Conservation (phyloP, 2,113 vertebrate species). For the Coreoperca whiteheadi region DNA sequence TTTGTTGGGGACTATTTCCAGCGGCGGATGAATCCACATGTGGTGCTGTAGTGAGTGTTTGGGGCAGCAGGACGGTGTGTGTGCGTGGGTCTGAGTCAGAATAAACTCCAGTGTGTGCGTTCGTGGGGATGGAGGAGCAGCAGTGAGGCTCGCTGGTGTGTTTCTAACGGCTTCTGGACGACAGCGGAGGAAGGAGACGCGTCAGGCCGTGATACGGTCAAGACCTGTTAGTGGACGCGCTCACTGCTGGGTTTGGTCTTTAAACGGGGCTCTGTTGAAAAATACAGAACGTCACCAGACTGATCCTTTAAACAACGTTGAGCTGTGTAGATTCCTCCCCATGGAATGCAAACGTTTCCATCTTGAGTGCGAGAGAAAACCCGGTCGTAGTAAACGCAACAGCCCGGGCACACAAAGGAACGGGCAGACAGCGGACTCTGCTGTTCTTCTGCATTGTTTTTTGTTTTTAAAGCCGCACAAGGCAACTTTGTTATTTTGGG, state of each 20-base stretch:
- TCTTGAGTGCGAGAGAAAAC: neutral
- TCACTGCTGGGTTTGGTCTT: neutral
- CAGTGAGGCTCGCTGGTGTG: too few species aligned
- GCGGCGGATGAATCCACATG: neutral
- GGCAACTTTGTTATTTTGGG: neutral
- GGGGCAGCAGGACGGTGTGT: too few species aligned
- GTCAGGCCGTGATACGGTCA: neutral
- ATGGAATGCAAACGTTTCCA: neutral
- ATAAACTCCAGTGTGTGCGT: neutral
- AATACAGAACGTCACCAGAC: too few species aligned
- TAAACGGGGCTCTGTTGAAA: neutral
- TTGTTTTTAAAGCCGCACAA: conserved; percentile 20
- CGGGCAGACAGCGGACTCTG: neutral
- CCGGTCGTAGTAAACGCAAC: too few species aligned
- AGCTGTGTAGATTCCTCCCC: neutral
- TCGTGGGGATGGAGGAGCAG: too few species aligned
- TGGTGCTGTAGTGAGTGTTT: too few species aligned
- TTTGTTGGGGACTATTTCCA: neutral
- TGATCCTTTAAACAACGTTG: too few species aligned
- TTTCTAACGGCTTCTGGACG: too few species aligned
- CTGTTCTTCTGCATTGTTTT: neutral
- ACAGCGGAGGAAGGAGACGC: too few species aligned
- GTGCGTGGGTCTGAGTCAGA: too few species aligned
- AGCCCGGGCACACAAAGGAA: neutral
- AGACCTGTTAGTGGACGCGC: neutral